Conservation (phyloP, 2,113 vertebrate genomes). For the Zeus faber region DNA sequence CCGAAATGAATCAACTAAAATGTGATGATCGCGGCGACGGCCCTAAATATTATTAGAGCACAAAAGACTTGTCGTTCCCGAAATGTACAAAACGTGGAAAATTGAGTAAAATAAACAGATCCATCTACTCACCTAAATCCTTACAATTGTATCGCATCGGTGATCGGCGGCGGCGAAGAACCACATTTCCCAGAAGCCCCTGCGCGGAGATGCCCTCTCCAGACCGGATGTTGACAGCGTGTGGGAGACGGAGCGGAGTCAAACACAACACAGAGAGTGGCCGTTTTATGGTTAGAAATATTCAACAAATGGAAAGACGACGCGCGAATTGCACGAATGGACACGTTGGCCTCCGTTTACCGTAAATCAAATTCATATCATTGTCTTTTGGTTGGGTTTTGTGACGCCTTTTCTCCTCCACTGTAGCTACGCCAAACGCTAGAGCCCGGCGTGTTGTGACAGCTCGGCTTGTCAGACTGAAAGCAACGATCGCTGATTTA, state of each 20-base stretch:
- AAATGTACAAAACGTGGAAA: no score
- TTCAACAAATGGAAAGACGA: slow-evolving; percentile 27
- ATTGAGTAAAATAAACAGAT: no score
- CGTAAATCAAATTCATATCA: slow-evolving; percentile 26
- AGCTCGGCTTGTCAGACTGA: neutral
- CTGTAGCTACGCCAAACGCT: slow-evolving; percentile 14
- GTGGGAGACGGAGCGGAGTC: slow-evolving; percentile 6
- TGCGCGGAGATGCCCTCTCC: slow-evolving; percentile 1
- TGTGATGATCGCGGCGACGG: no score
- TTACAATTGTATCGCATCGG: no score
- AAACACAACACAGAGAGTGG: slow-evolving; percentile 42
- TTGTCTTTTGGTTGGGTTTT: slow-evolving; percentile 1
- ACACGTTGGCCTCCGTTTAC: slow-evolving; percentile 30
- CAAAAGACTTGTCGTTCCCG: no score
- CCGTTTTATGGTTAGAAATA: slow-evolving; percentile 26
- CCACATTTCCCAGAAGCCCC: slow-evolving; percentile 60
- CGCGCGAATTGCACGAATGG: slow-evolving; percentile 26
- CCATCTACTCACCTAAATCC: no score
- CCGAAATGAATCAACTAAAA: no score
- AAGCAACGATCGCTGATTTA: neutral
- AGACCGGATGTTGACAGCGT: slow-evolving; percentile 66
- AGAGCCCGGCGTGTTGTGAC: neutral
- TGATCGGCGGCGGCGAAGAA: no score
- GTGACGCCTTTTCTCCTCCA: slow-evolving; percentile 6
- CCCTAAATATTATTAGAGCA: no score